A percentile compares a stretch with the other conserved stretches of the same genome.
Conservation (phyloP, 2,888 invertebrate genomes). For the Entomobrya proxima region DNA sequence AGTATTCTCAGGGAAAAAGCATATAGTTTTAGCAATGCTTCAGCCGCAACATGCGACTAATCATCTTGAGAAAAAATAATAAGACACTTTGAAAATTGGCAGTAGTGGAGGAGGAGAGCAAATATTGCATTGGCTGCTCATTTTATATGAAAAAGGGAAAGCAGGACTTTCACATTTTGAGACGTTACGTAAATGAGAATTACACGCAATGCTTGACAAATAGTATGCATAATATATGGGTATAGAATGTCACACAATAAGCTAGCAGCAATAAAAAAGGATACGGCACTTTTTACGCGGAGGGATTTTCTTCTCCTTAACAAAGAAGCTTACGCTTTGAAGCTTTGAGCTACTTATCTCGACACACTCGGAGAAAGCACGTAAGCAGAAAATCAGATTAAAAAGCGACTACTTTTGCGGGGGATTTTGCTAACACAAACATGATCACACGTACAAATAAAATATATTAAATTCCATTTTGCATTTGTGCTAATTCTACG, state of each 20-base stretch:
- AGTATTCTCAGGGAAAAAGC: neutral
- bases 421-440: conserved; percentile 10
- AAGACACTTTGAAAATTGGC: conserved; percentile 29
- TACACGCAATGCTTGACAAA: conserved; percentile 21
- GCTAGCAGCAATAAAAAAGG: neutral
- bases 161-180: neutral
- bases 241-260: conserved; percentile 4
- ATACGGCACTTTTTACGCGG: conserved; percentile 9
- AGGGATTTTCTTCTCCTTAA: conserved; percentile 14
- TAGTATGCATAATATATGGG: neutral
- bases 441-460: conserved; percentile 9
- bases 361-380: conserved; percentile 8
- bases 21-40: neutral
- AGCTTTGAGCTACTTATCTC: conserved; percentile 23
- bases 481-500: neutral
- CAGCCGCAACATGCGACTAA: neutral
- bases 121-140: neutral
- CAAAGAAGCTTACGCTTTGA: conserved; percentile 29
- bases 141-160: neutral
- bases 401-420: conserved; percentile 19
- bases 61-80: conserved; percentile 16
- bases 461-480: neutral
- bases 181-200: conserved; percentile 15
- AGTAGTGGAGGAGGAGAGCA: neutral
- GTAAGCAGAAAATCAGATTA: conserved; percentile 26